Base-by-base conservation (phyloP, 2,797 vertebrate species). In the Steatocranus sp. region DNA sequence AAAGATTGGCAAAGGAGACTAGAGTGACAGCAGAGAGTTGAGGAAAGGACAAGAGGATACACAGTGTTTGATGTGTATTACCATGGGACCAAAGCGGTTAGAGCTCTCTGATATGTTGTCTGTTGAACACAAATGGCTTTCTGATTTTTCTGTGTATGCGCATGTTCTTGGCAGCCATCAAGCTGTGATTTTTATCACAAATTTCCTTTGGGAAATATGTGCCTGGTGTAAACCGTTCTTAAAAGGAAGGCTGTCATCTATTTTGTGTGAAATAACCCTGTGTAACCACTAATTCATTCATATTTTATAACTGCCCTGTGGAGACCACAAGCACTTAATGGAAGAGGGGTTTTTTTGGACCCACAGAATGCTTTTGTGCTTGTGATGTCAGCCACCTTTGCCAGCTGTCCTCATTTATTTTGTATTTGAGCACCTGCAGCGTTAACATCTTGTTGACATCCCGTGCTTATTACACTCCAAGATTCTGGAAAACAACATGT, bases 41-140 rank as follows among this genome's bases (percentile, higher is more conserved):
- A 61, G 61, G 66, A 56, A 3, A 58, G 76, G 74, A 77, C 74
- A 82, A 76, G 48, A 70, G 74, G 70, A 88, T 79, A 74, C 68
- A 74, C 70, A 17, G 78, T 82, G 80, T 87, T 85, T 89, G 86
- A 82, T 7, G 20, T 83, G 80, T 87, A 82, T 87, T 85, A 83
- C 70, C 90, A 76, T 53, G 83, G 84, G 91, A 89, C 80, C 68
- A 36, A 53, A 43, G 46, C 49, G 73, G 84, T 86, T 73, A 61
- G 20, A 87, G 80, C 78, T 27, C 83, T 88, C 53, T 82, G 81
- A 93, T 84, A 84, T 86, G 84, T 76, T 84, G 85, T 83, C 88
- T 84, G 78, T 85, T 80, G 85, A 91, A 88, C 88, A 84, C 84
- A 92, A 93, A 93, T 90, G 87, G 88, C 77, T 88, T 74, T 84